Conservation (phyloP, 1,140 invertebrate genomes). For the Camponotus pennsylvanicus region DNA sequence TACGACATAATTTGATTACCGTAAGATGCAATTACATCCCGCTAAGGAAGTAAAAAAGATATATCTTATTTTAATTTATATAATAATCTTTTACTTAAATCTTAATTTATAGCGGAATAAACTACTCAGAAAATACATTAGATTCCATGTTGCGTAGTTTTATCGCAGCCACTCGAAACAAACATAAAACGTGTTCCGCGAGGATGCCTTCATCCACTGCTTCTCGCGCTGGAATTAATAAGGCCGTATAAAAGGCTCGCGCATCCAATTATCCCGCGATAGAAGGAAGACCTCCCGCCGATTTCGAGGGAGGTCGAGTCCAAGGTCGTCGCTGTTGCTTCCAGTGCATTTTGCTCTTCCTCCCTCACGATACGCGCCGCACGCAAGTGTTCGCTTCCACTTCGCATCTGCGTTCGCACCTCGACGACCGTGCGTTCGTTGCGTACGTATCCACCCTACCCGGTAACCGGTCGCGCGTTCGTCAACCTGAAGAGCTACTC, state of each 20-base stretch:
- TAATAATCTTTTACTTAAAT: too few species aligned
- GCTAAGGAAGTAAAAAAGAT: not conserved
- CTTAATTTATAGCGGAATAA: not conserved
- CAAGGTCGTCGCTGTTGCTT: conserved; percentile 3
- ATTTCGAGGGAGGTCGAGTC: not conserved
- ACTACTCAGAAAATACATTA: not conserved
- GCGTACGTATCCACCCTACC: not conserved
- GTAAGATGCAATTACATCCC: not conserved
- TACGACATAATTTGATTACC: not conserved
- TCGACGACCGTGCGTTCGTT: not conserved
- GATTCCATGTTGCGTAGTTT: not conserved
- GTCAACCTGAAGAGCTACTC: conserved; percentile 63
- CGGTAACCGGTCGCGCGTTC: conserved; percentile 30
- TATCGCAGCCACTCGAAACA: not conserved
- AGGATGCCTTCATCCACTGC: not conserved
- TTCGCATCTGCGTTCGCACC: conserved; percentile 47
- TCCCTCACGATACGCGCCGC: too few species aligned
- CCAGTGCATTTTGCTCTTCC: too few species aligned
- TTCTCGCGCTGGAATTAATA: not conserved
- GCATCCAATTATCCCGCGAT: conserved; percentile 39
- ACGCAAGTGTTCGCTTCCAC: not conserved
- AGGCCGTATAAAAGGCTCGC: not conserved
- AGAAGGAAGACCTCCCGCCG: not conserved
- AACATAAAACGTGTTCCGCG: not conserved
- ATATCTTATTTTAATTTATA: not conserved